phyloP scores from a whole-genome alignment of 2,888 invertebrate species.

The Drepana falcataria region DNA sequence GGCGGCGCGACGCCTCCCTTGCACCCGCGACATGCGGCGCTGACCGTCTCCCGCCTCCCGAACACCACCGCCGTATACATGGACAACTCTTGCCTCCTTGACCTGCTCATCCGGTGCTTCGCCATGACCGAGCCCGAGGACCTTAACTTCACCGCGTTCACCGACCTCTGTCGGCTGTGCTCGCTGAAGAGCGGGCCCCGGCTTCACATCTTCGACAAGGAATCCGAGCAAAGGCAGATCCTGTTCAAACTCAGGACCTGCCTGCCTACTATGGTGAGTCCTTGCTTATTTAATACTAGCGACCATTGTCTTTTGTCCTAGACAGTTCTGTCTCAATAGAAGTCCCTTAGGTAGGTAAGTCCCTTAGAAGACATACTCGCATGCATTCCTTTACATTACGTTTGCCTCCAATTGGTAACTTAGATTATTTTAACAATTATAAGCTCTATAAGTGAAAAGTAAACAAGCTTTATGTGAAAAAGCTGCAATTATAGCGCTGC shows the following conservation, averaged over 20 bases:
- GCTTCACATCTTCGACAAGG: slow-evolving; percentile 84
- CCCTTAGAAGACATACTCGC: neutral
- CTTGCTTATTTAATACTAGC: slow-evolving; percentile 5
- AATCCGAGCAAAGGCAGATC: slow-evolving; percentile 84
- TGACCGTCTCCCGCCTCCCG: slow-evolving; percentile 72
- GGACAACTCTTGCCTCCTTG: slow-evolving; percentile 80
- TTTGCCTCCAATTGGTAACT: neutral
- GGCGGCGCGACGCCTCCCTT: slow-evolving; percentile 75
- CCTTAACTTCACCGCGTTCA: slow-evolving; percentile 83
- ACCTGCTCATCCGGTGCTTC: slow-evolving; percentile 80
- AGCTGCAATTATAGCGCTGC: slow-evolving; percentile 31
- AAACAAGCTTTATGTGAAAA: slow-evolving; percentile 27
- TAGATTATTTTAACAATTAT: slow-evolving; percentile 1
- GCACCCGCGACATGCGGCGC: slow-evolving; percentile 70
- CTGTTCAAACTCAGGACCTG: slow-evolving; percentile 84
- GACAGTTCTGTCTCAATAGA: no score
- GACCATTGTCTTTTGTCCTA: slow-evolving; percentile 19
- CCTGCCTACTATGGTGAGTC: slow-evolving; percentile 83
- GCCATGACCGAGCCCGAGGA: slow-evolving; percentile 82
- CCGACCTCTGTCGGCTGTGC: slow-evolving; percentile 84
- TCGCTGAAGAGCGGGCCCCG: slow-evolving; percentile 83
- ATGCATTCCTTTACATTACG: neutral
- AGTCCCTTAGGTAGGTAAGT: no score
- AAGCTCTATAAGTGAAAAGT: slow-evolving; percentile 15
- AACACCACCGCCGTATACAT: slow-evolving; percentile 70